Conservation (phyloP, 1,140 invertebrate species). For the Hylaeus volcanicus region DNA sequence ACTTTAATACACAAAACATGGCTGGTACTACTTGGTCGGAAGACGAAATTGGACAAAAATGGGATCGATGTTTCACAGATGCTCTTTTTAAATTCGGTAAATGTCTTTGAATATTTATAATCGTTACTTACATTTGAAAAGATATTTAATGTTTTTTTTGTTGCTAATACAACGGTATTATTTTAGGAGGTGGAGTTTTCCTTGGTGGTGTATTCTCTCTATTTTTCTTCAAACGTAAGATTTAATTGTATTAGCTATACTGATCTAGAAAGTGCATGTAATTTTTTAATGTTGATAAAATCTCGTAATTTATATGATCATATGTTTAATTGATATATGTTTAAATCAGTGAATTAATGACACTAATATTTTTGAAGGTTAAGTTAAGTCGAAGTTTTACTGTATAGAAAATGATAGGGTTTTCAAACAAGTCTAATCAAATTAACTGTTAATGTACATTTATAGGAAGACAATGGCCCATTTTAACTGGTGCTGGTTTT, state of each 20-base stretch:
- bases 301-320: neutral
- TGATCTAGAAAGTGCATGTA: conserved; percentile 4
- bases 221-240: conserved; percentile 83
- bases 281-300: neutral
- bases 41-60: conserved; percentile 80
- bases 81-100: conserved; percentile 79
- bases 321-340: neutral
- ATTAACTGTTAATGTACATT: neutral
- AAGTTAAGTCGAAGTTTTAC: neutral
- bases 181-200: conserved; percentile 85
- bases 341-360: neutral
- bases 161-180: conserved; percentile 13
- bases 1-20: conserved; percentile 71
- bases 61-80: conserved; percentile 80
- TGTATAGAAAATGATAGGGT: neutral
- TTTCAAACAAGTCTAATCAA: neutral
- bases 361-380: neutral
- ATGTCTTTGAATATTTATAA: conserved; percentile 38
- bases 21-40: conserved; percentile 72
- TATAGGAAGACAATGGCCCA: conserved; percentile 85
- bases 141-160: neutral
- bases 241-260: conserved; percentile 5
- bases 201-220: conserved; percentile 86
- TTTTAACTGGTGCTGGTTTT: conserved; percentile 86
- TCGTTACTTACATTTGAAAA: neutral